These are phyloP conservation scores for Echinops telfairi DNA, from an alignment of 2,113 vertebrate species.

Conservation along the genomic window DNA sequence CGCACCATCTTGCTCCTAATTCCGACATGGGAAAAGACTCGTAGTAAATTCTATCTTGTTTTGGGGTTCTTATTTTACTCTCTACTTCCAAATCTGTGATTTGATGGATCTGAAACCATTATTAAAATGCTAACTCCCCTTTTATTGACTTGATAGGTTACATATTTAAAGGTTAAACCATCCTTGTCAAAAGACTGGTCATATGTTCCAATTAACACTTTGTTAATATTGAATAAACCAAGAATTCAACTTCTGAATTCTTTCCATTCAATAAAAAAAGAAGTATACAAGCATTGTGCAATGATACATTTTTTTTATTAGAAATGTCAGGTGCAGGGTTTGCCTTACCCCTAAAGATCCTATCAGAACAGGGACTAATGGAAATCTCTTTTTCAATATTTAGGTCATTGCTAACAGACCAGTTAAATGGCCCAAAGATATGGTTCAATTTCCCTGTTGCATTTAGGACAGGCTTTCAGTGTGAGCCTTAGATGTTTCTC, in stretches of 20 bases:
- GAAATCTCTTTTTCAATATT: slow-evolving; percentile 91
- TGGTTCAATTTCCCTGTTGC: slow-evolving; percentile 82
- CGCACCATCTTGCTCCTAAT: not conserved
- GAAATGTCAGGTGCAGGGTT: slow-evolving; percentile 92
- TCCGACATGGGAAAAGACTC: not conserved
- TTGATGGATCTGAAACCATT: not conserved
- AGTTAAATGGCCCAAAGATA: slow-evolving; percentile 89
- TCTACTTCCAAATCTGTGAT: not conserved
- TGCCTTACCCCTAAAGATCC: slow-evolving; percentile 91
- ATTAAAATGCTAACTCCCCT: slow-evolving; percentile 10
- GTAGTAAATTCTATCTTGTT: not conserved
- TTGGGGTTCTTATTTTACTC: not conserved
- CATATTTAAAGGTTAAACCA: not conserved
- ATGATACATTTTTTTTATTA: slow-evolving; percentile 94
- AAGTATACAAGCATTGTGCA: slow-evolving; percentile 91
- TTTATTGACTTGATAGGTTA: not conserved
- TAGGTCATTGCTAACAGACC: slow-evolving; percentile 91
- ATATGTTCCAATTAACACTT: slow-evolving; percentile 87
- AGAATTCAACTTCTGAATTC: slow-evolving; percentile 93
- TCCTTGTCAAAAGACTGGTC: not conserved
- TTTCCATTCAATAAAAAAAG: slow-evolving; percentile 93
- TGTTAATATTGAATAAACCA: slow-evolving; percentile 86
- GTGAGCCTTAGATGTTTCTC: slow-evolving; percentile 81
- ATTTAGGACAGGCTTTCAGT: slow-evolving; percentile 80
- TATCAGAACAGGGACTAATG: slow-evolving; percentile 92